Evolutionary conservation across 2,888 invertebrate species (phyloP).

Genomic region (Caenorhabditis zanzibari): DNA sequence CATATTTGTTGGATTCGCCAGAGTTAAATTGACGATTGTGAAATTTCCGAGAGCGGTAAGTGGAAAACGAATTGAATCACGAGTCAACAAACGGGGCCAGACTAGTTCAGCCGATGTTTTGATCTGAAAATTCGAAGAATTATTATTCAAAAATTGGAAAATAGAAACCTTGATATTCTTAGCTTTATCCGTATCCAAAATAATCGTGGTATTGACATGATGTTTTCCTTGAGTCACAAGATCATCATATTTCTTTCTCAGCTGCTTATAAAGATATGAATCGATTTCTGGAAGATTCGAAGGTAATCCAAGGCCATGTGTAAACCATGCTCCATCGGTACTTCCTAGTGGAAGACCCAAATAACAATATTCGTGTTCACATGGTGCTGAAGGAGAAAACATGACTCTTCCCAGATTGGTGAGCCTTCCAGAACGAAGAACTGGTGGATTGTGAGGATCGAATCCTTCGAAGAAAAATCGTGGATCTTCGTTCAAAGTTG

Average conservation of each 20-base stretch:
- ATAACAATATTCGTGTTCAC: conserved; percentile 88
- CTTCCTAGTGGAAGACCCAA: conserved; percentile 86
- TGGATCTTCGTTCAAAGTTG: conserved; percentile 87
- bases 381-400: conserved; percentile 67
- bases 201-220: conserved; percentile 88
- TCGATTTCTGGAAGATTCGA: conserved; percentile 88
- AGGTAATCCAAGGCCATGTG: conserved; percentile 87
- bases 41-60: conserved; percentile 89
- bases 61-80: conserved; percentile 87
- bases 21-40: conserved; percentile 87
- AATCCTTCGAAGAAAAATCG: conserved; percentile 85
- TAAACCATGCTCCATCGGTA: conserved; percentile 88
- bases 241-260: conserved; percentile 86
- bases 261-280: conserved; percentile 86
- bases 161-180: conserved; percentile 85
- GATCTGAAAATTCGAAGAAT: conserved; percentile 85
- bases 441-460: conserved; percentile 83
- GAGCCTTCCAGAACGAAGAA: conserved; percentile 80
- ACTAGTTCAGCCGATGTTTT: conserved; percentile 87
- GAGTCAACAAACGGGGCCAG: conserved; percentile 87
- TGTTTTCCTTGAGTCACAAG: conserved; percentile 80
- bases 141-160: background rate
- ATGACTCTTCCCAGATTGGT: conserved; percentile 83
- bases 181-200: conserved; percentile 89
- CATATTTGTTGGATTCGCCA: conserved; percentile 89